Base-by-base conservation (phyloP, 2,797 vertebrate species). In the Potorous gilbertii region DNA sequence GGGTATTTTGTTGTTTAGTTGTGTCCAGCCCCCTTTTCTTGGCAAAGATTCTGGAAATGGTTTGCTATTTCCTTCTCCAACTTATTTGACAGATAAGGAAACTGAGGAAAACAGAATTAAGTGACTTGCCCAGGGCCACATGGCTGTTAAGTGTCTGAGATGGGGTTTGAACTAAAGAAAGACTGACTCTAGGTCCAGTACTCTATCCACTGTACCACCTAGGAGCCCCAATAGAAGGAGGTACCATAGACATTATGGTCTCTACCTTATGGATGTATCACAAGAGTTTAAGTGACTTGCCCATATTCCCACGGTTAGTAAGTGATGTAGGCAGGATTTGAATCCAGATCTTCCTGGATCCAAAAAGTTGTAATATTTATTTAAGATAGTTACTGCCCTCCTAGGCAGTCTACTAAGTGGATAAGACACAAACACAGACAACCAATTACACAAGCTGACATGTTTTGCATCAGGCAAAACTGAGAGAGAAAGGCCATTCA, bases 31-130 rank as follows among this genome's bases (percentile, higher is more conserved):
- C 1, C 59, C 31, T 74, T 74, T 74, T 74, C 66, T 74, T 74
- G 18, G n/a, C 66, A 74, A 40, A 74, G 66, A 40, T 74, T 40
- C n/a, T 40, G n/a, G n/a, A 40, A 50, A n/a, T 74, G n/a, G n/a
- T 24, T 74, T 74, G 66, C n/a, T 18, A 74, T 74, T 40, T 74
- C n/a, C 66, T 74, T 74, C n/a, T 74, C 18, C 66, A 74, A 2
- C n/a, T 40, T 8, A 54, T 74, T 74, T n/a, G 21, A 46, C 46
- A 94, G 91, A n/a, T 55, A 31, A 90, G 94, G 89, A 95, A 74
- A 92, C 4, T 74, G 92, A 94, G 90, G 27, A 29, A 91, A 74
- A 55, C 91, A 9, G 91, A 59, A 52, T 90, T 90, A 87, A 94
- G 46, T 93, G 90, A 90, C 91, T 92, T 92, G 55, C 40, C 74